Base-by-base conservation (phyloP, 2,888 invertebrate genomes). In the Cryptus viduatorius region DNA sequence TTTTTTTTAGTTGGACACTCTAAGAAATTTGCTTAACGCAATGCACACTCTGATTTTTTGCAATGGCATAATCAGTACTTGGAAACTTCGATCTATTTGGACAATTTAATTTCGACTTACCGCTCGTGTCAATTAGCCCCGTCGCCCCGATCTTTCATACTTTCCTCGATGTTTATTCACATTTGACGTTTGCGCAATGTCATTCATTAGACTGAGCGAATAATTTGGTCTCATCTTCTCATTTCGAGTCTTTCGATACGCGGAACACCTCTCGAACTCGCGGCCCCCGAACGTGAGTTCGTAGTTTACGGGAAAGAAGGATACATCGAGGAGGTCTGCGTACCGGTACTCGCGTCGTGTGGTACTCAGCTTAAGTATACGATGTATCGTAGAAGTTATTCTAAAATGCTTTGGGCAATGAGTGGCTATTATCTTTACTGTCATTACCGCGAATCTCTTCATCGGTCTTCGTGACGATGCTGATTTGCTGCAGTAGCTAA, bases 381-480 rank as follows among this genome's bases (percentile, higher is more conserved):
- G 56, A 80, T 75, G 31, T 16, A 29, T 24, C 24, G 24, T 24
- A n/a, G 61, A 44, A 48, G 50, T 42, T 76, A 64, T 48, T 56
- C 61, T 75, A 69, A 46, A 44, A 50, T 72, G 80, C 79, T 83
- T 79, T 71, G 76, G 83, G 79, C 83, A 79, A 76, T 76, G 8
- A 37, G 37, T 37, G 53, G 29, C 76, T 50, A 72, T 80, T 67
- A 80, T 65, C 50, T 72, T 76, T 67, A 83, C 80, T 83, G 83
- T 80, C 83, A 77, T 76, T 83, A 72, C 83, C 46, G 69, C 59
- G 83, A 83, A 83, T 75, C 83, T 83, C 83, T 79, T 79, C 75
- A 83, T 83, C 64, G 69, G 37, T 68, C 46, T 79, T 64, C 79
- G 68, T 79, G 79, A 79, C 73, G 75, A 69, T n/a, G 61, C 75